A percentile compares a stretch with the other conserved stretches of the same genome.
Conservation (phyloP, 2,113 vertebrate genomes). For the Xiphophorus maculatus region DNA sequence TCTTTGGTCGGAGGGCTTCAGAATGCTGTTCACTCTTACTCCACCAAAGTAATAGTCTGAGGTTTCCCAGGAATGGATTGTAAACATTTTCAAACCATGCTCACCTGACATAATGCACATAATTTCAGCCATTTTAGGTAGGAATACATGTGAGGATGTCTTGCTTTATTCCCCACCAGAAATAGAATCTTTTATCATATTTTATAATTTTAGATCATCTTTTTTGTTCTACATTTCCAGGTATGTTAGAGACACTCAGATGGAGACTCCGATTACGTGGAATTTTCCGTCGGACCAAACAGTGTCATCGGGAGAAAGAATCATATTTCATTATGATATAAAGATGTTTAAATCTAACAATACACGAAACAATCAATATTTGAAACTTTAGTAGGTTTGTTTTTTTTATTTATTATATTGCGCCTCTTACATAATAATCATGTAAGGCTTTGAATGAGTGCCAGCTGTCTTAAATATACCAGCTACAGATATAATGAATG, state of each 20-base stretch:
- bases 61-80: too few species aligned
- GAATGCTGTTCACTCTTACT: too few species aligned
- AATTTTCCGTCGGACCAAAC: not conserved
- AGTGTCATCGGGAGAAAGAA: not conserved
- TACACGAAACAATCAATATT: not conserved
- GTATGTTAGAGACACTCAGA: not conserved
- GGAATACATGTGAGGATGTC: not conserved
- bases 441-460: constrained; percentile 11
- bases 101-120: too few species aligned
- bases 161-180: not conserved
- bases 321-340: not conserved
- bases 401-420: not conserved
- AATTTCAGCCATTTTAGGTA: not conserved
- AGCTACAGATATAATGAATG: constrained; percentile 46
- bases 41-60: too few species aligned
- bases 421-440: constrained; percentile 14
- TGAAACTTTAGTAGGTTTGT: not conserved
- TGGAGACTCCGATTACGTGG: not conserved
- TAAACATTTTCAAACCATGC: too few species aligned
- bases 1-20: too few species aligned
- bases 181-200: not conserved
- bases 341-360: not conserved
- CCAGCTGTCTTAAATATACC: not conserved
- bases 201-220: not conserved
- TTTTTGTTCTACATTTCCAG: not conserved